These are phyloP conservation scores for Chondrilla cf. caribensis DNA, from an alignment of 37 sponge, comb jelly and placozoan genomes.

Conservation along the genomic window DNA sequence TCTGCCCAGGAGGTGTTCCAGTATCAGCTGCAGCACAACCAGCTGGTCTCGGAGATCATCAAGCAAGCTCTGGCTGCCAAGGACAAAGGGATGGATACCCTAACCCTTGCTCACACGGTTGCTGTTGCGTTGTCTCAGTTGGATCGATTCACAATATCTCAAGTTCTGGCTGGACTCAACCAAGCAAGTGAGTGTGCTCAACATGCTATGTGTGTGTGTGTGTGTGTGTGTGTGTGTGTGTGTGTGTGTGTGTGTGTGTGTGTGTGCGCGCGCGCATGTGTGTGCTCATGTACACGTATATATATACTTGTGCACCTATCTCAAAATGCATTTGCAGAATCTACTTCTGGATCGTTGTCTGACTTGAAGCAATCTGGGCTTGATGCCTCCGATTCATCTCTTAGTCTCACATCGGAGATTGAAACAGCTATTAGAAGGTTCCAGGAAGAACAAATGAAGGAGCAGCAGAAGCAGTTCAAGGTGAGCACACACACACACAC, in stretches of 20 bases:
- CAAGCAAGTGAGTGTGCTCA: constrained; percentile 12
- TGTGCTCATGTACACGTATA: not conserved
- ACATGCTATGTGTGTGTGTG: too few relatives aligned
- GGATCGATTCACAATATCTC: constrained; percentile 11
- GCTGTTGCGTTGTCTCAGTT: not conserved
- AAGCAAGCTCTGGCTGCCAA: not conserved
- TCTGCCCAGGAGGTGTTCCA: not conserved
- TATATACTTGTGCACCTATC: not conserved
- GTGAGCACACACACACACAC: not conserved
- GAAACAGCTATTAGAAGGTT: constrained; percentile 1
- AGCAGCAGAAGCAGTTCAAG: constrained; percentile 26
- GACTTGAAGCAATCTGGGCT: constrained; percentile 16
- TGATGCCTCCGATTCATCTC: not conserved
- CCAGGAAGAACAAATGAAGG: constrained; percentile 18
- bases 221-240: not conserved
- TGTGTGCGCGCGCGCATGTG: not conserved
- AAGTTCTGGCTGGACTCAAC: constrained; percentile 16
- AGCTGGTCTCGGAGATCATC: not conserved
- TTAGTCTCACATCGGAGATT: constrained; percentile 9
- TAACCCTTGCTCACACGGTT: not conserved
- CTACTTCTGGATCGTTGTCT: not conserved
- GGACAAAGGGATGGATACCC: not conserved
- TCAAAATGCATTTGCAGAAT: not conserved
- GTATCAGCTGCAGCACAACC: constrained; percentile 12
- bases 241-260: too few relatives aligned